Evolutionary conservation across 2,888 invertebrate genomes (phyloP), one percentile per base, ranked within the genome.

Genomic region (Drosophila prostipennis): DNA sequence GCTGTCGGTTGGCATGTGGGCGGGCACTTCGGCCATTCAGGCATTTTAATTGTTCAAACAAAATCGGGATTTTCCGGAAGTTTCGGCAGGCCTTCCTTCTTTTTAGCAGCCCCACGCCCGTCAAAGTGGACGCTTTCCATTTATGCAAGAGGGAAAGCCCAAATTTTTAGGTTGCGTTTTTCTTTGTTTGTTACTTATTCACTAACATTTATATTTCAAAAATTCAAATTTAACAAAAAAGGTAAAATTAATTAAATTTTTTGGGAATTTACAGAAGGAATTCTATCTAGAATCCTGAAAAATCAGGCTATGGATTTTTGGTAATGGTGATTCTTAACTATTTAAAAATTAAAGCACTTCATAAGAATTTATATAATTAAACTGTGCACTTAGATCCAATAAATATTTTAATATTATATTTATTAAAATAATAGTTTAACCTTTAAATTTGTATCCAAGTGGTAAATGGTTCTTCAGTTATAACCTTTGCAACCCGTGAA

Each of bases 41-140:
- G 52, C 61, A 55, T 77, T 86, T 86, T 82, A 86, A 82, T 82
- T 86, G 83, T 75, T 72, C 72, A 71, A 78, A 75, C 75, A 52
- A 68, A 78, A 64, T 72, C 64, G 32, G 60, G 49, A 45, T 32
- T 32, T 53, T 36, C 32, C 34, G 43, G 29, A 29, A 37, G 51
- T 46, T 36, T 53, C 32, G 19, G 11, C 29, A 16, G 39, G 37
- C 39, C 32, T 39, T 53, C 37, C 32, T 52, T 26, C 5, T 48
- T 34, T 34, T 34, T 34, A 6, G 29, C 40, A 40, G n/a, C 29
- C 26, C 40, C 59, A 54, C 60, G 55, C 56, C 70, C 72, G 45
- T 63, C 49, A 61, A 64, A 37, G 39, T 40, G 72, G 45, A 45
- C 43, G 42, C 19, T 19, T 45, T 26, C 43, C 13, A 43, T 43